Evolutionary conservation across 2,113 vertebrate genomes (phyloP), one percentile per base, ranked within the genome.

Genomic region (Vidua chalybeata): DNA sequence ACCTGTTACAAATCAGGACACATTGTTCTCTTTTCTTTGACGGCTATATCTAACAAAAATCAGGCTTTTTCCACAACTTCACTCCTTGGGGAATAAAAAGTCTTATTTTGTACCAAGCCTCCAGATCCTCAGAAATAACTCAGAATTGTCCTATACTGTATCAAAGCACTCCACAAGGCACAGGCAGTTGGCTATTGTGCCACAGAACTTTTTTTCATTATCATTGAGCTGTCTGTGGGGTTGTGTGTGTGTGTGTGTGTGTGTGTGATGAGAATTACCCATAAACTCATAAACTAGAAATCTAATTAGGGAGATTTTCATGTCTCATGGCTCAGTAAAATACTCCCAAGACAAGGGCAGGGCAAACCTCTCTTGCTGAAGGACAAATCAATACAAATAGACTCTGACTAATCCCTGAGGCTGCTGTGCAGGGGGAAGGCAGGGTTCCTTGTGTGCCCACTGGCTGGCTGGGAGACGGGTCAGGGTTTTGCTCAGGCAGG

Each of bases 401-500:
- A 45, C 64, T 52, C 37, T 22, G 27, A 23, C 66, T 94, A 80
- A 95, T 90, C 82, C 94, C 90, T 2, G 5, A 45, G 96, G 94
- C 74, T 9, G 9, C 48, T 33, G 45, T 39, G 43, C 11, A 15
- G 62, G 43, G 58, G 45, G n/a, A n/a, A 49, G 93, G 75, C 86
- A 77, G 56, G 37, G 67, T 84, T 96, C 94, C 89, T 87, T 74
- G 68, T 5, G 3, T 23, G 30, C 87, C 84, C 14, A 16, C 82
- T 28, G 87, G 58, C 45, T 87, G 95, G 67, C 72, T 76, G 76
- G 73, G 62, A 89, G 76, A 67, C 3, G 7, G 96, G 87, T 84
- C 89, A 87, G 84, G 78, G 2, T 90, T 96, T 94, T 89, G 55
- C 87, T 95, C 33, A 46, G 93, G 97, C 98, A 98, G 96, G 97